Conservation (phyloP, 2,888 invertebrate genomes). For the Pyrgus malvae region DNA sequence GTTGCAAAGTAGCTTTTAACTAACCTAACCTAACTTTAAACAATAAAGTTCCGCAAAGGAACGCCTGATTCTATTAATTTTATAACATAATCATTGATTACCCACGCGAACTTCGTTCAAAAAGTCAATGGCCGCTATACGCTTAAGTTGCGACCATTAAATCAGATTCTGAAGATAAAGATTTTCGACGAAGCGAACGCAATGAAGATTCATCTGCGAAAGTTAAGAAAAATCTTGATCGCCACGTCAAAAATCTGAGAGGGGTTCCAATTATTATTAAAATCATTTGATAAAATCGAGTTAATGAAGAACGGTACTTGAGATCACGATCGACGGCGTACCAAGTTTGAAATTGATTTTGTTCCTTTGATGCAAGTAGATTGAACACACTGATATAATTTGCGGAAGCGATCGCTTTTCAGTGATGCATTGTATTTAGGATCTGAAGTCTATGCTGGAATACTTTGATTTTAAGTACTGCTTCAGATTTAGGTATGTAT, state of each 20-base stretch:
- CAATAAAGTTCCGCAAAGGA: no score
- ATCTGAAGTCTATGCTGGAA: not conserved
- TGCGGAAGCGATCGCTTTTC: conserved; percentile 59
- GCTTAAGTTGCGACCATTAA: conserved; percentile 31
- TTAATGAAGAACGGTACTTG: conserved; percentile 76
- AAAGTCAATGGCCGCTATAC: conserved; percentile 19
- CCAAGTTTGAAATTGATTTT: conserved; percentile 74
- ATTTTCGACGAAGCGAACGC: conserved; percentile 50
- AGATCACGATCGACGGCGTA: conserved; percentile 60
- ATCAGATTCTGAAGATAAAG: conserved; percentile 43
- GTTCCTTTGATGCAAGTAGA: conserved; percentile 65
- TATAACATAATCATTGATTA: conserved; percentile 12
- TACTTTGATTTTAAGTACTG: not conserved
- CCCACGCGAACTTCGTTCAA: conserved; percentile 1
- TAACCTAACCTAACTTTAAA: no score
- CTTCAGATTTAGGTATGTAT: no score
- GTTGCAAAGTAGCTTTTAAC: no score
- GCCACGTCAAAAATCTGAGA: conserved; percentile 62
- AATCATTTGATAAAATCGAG: conserved; percentile 75
- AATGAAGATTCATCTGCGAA: conserved; percentile 51
- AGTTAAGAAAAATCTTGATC: conserved; percentile 66
- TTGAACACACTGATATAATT: conserved; percentile 62
- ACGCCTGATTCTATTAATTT: no score
- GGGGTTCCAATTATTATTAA: conserved; percentile 73
- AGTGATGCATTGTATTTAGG: conserved; percentile 32